Percentiles rank a stretch among this genome's conserved stretches.
These are phyloP conservation scores for Exaiptasia diaphana DNA, from an alignment of 64 coral and sea anemone genomes.

Conservation along the genomic window DNA sequence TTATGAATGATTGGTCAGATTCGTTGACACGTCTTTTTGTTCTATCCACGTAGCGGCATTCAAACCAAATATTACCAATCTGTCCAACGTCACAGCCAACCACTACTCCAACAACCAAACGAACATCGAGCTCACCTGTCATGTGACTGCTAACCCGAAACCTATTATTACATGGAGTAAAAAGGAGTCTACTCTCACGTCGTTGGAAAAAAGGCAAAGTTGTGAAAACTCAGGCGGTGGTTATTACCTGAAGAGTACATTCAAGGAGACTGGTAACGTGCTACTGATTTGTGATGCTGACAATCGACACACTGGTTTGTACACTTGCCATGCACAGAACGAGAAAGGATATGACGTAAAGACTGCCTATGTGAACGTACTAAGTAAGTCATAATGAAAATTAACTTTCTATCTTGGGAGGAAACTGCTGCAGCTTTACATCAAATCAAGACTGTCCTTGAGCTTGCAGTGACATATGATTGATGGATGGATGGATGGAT, in stretches of 20 bases:
- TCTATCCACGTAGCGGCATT: too few species aligned
- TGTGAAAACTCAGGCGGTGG: background rate
- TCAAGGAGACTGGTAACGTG: background rate
- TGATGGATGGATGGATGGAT: too few species aligned
- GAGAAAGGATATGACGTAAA: slow-evolving; percentile 31
- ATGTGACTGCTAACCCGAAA: background rate
- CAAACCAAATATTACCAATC: too few species aligned
- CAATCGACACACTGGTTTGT: slow-evolving; percentile 38
- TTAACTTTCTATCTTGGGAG: too few species aligned
- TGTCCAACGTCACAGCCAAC: too few species aligned
- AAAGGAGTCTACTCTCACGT: background rate
- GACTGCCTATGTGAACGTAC: slow-evolving; percentile 32
- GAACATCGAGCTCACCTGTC: background rate
- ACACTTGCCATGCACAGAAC: slow-evolving; percentile 55
- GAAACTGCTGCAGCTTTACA: too few species aligned
- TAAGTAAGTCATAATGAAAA: too few species aligned
- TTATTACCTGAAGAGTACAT: background rate
- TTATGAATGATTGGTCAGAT: too few species aligned
- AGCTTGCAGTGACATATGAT: too few species aligned
- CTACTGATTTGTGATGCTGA: slow-evolving; percentile 32
- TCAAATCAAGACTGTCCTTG: too few species aligned
- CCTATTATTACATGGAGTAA: slow-evolving; percentile 3
- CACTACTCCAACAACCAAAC: background rate
- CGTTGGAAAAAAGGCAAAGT: background rate
- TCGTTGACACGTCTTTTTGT: too few species aligned